Conservation (phyloP, 2,113 vertebrate species). For the Crotalus horridus region DNA sequence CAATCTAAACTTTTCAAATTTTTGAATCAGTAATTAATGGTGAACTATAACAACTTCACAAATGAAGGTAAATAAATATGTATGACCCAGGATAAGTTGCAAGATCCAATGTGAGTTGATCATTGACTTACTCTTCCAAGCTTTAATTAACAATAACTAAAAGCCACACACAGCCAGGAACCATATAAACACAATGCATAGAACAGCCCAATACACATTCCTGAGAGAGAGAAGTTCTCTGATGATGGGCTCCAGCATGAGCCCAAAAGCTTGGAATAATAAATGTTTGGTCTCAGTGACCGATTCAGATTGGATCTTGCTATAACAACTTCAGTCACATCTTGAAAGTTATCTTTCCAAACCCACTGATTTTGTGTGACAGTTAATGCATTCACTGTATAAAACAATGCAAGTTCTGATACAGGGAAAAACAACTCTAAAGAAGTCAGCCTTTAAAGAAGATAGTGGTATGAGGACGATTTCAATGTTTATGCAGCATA, state of each 20-base stretch:
- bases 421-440: background rate
- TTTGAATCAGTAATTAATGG: conserved; percentile 30
- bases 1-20: conserved; percentile 25
- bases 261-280: background rate
- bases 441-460: background rate
- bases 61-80: background rate
- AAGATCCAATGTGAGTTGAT: background rate
- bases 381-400: background rate
- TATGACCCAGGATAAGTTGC: background rate
- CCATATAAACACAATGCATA: background rate
- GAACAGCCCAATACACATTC: background rate
- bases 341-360: background rate
- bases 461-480: background rate
- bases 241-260: background rate
- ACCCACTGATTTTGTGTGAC: background rate
- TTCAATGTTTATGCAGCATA: background rate
- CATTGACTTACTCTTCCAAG: background rate
- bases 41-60: background rate
- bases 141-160: background rate
- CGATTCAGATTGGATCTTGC: background rate
- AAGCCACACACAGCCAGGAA: background rate
- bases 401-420: background rate
- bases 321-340: background rate
- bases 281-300: background rate
- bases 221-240: background rate